Conservation (phyloP, 2,888 invertebrate species). For the Sphinx pinastri region DNA sequence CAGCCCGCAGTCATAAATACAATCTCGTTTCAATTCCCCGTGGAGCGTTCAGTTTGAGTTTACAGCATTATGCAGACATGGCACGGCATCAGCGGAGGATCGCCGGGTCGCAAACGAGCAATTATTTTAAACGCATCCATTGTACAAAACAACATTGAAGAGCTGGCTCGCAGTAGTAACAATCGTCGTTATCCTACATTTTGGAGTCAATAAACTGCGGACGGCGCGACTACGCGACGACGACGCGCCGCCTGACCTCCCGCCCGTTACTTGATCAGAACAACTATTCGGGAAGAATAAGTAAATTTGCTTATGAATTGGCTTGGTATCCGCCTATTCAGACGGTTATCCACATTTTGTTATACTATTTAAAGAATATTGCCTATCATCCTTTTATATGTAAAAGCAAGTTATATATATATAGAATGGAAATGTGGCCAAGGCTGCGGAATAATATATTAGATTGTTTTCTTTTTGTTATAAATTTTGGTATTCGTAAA, state of each 20-base stretch:
- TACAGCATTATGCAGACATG: slow-evolving; percentile 15
- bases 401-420: background rate
- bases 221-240: slow-evolving; percentile 63
- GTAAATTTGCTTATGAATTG: slow-evolving; percentile 41
- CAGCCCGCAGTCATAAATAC: slow-evolving; percentile 20
- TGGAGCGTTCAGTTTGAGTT: slow-evolving; percentile 17
- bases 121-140: slow-evolving; percentile 67
- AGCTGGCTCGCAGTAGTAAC: slow-evolving; percentile 64
- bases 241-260: slow-evolving; percentile 61
- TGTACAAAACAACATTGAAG: slow-evolving; percentile 64
- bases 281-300: slow-evolving; percentile 40
- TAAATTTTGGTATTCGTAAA: too few species aligned
- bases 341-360: slow-evolving; percentile 9
- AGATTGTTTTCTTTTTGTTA: background rate
- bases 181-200: slow-evolving; percentile 77
- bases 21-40: slow-evolving; percentile 12
- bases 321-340: slow-evolving; percentile 31
- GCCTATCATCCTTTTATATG: background rate
- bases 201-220: slow-evolving; percentile 74
- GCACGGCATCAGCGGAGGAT: slow-evolving; percentile 12
- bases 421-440: background rate
- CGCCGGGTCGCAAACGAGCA: slow-evolving; percentile 45
- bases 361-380: slow-evolving; percentile 9
- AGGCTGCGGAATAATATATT: background rate
- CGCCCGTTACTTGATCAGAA: slow-evolving; percentile 60